A percentile compares a stretch with the other conserved stretches of the same genome.
These are phyloP conservation scores for Agriopis marginaria DNA, from an alignment of 2,888 invertebrate species.

Conservation along the genomic window DNA sequence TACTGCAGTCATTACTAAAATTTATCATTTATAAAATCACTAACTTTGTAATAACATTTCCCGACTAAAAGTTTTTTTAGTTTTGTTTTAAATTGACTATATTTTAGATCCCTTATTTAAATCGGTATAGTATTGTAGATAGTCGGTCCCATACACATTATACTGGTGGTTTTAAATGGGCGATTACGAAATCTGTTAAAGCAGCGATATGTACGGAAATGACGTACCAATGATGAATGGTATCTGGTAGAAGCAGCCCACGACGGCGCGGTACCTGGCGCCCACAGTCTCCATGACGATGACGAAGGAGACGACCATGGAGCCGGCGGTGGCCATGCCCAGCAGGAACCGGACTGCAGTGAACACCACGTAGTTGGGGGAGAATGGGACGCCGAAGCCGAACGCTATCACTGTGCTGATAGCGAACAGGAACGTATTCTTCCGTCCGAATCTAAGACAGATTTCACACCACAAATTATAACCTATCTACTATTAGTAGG, in stretches of 20 bases:
- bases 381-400: conserved; percentile 89
- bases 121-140: too few relatives aligned
- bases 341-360: conserved; percentile 89
- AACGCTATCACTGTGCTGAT: conserved; percentile 88
- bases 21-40: too few relatives aligned
- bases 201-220: background rate
- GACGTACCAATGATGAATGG: conserved; percentile 87
- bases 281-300: conserved; percentile 89
- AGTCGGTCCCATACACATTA: too few relatives aligned
- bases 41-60: too few relatives aligned
- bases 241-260: conserved; percentile 89
- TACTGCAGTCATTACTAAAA: too few relatives aligned
- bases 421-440: conserved; percentile 89
- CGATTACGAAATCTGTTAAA: too few relatives aligned
- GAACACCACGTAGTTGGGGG: conserved; percentile 87
- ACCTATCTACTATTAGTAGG: too few relatives aligned
- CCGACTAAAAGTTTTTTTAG: too few relatives aligned
- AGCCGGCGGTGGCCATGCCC: conserved; percentile 92
- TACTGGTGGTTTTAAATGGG: too few relatives aligned
- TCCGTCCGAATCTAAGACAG: conserved; percentile 89
- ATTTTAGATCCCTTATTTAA: too few relatives aligned
- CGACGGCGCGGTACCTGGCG: conserved; percentile 77
- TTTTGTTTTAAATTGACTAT: too few relatives aligned
- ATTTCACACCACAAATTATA: background rate
- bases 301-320: conserved; percentile 92